Conservation (phyloP, 1,140 invertebrate species). For the Dendrolimus punctatus region DNA sequence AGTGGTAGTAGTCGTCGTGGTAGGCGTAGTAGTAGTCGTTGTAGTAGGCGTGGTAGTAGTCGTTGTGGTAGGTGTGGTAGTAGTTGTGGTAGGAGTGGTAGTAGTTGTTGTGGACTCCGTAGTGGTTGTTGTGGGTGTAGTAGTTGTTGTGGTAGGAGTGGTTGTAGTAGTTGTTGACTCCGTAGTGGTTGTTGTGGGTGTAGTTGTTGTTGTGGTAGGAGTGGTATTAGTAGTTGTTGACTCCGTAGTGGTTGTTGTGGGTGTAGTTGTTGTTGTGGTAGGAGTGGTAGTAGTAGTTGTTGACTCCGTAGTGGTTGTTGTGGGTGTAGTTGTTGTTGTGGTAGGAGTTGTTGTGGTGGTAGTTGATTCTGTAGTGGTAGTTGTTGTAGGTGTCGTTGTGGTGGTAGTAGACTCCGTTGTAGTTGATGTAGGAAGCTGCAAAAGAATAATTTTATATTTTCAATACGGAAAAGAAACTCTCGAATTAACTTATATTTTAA, state of each 20-base stretch:
- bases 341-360: constrained; percentile 7
- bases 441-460: too few relatives aligned
- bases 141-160: too few relatives aligned
- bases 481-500: too few relatives aligned
- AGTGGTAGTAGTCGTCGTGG: constrained; percentile 3
- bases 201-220: too few relatives aligned
- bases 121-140: too few relatives aligned
- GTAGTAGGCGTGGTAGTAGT: constrained; percentile 6
- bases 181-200: too few relatives aligned
- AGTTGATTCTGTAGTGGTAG: constrained; percentile 10
- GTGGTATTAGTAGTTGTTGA: too few relatives aligned
- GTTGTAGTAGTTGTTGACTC: too few relatives aligned
- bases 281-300: too few relatives aligned
- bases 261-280: constrained; percentile 8
- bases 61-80: constrained; percentile 5
- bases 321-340: constrained; percentile 8
- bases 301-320: constrained; percentile 9
- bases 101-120: not conserved
- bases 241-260: constrained; percentile 11
- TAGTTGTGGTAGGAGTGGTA: constrained; percentile 5
- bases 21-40: constrained; percentile 5
- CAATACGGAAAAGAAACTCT: too few relatives aligned
- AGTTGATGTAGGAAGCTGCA: constrained; percentile 17
- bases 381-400: not conserved
- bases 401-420: constrained; percentile 4